Conservation (phyloP, 2,797 vertebrate species). For the Protonibea diacanthus region DNA sequence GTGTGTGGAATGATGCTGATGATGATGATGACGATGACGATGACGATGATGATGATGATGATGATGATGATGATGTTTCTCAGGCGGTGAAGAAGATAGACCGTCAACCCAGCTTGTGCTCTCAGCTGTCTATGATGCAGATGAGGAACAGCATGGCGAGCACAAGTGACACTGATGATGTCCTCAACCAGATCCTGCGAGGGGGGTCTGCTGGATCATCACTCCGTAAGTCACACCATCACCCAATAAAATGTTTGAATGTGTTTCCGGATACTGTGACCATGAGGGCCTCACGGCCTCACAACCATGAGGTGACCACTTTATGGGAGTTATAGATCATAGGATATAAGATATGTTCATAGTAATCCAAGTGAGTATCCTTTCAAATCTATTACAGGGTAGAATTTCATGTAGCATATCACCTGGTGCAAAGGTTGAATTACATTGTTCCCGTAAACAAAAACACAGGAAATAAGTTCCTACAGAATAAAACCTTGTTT, state of each 20-base stretch:
- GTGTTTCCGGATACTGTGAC: not conserved
- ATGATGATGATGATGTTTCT: conserved; percentile 12
- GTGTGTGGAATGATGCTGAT: not conserved
- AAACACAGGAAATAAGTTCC: not conserved
- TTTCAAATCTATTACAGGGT: too few relatives aligned
- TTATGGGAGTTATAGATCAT: not conserved
- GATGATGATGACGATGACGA: not conserved
- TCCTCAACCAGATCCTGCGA: conserved; percentile 93
- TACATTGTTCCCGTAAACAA: not conserved
- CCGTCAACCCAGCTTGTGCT: conserved; percentile 93
- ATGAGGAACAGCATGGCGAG: conserved; percentile 99
- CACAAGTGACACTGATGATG: conserved; percentile 94
- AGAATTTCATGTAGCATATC: too few relatives aligned
- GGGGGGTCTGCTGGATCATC: conserved; percentile 90
- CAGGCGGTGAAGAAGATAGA: conserved; percentile 94
- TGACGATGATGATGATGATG: not conserved
- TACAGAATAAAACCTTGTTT: not conserved
- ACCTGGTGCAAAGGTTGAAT: not conserved
- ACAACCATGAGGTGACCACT: not conserved
- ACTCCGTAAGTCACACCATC: conserved; percentile 87
- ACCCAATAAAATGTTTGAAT: not conserved
- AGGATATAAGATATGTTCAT: too few relatives aligned
- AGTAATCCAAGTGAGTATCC: too few relatives aligned
- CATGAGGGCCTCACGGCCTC: not conserved
- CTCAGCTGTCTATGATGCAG: conserved; percentile 96